Evolutionary conservation across 2,113 vertebrate species (phyloP).

Genomic region (Machaerirhynchus nigripectus): DNA sequence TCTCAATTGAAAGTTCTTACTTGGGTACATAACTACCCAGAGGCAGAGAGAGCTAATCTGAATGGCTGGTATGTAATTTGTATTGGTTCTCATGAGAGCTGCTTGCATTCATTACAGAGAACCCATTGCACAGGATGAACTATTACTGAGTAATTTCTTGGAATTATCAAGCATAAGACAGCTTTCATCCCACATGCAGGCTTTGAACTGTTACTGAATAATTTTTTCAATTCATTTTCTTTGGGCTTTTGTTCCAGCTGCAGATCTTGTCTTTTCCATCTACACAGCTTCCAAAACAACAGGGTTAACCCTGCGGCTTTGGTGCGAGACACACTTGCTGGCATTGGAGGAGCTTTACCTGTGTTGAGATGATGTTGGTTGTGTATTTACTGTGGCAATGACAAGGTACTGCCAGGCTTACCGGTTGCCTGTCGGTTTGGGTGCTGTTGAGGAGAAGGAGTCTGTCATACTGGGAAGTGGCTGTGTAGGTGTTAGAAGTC

Average conservation of each 20-base stretch:
- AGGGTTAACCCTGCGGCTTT: neutral
- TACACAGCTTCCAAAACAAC: neutral
- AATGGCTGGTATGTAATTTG: neutral
- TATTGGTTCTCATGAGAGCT: neutral
- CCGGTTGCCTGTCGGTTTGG: neutral
- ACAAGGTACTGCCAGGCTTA: neutral
- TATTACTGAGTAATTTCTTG: constrained; percentile 20
- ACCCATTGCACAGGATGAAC: neutral
- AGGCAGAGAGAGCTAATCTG: constrained; percentile 21
- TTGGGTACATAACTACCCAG: neutral
- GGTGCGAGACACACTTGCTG: accelerated
- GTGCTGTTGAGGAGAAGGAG: neutral
- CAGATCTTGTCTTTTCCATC: neutral
- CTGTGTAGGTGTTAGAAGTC: neutral
- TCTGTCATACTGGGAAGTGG: accelerated
- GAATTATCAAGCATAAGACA: neutral
- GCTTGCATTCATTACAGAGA: neutral
- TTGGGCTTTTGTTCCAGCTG: neutral
- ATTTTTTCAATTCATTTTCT: neutral
- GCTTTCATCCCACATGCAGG: constrained; percentile 4
- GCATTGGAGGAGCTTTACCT: neutral
- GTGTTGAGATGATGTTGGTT: neutral
- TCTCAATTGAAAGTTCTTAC: neutral
- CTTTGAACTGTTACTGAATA: constrained; percentile 25
- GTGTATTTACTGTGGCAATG: neutral